Evolutionary conservation across 2,797 vertebrate species (phyloP), one percentile per base, ranked within the genome.

Genomic region (Rhincodon typus): DNA sequence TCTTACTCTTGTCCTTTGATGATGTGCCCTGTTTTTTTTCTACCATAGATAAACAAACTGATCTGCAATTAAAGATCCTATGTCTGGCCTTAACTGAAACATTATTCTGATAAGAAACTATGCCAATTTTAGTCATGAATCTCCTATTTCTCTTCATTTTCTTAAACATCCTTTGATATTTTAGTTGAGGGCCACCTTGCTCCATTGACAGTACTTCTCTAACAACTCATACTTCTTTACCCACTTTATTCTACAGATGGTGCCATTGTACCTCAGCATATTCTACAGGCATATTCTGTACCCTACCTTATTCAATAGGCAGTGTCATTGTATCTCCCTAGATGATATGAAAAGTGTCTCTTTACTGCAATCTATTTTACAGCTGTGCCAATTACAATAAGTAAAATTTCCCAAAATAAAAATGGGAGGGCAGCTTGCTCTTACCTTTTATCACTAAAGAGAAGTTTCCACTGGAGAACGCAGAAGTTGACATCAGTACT

Each of bases 381-480:
- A 62, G 53, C 13, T 12, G 86, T 53, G 72, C 72, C 72, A 38
- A 93, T 93, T 66, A 42, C 42, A 67, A 2, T 23, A 6, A 25
- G 7, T 42, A 93, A 38, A 93, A 93, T 42, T 23, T 21, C 34
- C 57, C 2, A 34, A 91, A 66, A 91, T 91, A 91, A 69, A 69
- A 93, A 67, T 6, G 38, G n/a, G 19, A 93, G 67, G 42, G 21
- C 42, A 93, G 38, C n/a, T 67, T 91, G 23, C 53, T 38, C 96
- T 88, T 97, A 99, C 99, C 98, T 97, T 98, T 97, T 96, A 99
- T 98, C 96, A 98, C 96, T 95, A 99, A 97, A 5, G 99, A 99
- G 97, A 99, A 99, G 97, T 99, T 99, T 96, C 99, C 99, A 0
- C 99, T 98, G 0, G 23, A 97, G 95, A 99, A 99, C 0, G 99